phyloP scores from a whole-genome alignment of 2,113 vertebrate species.

The Erythrolamprus reginae region DNA sequence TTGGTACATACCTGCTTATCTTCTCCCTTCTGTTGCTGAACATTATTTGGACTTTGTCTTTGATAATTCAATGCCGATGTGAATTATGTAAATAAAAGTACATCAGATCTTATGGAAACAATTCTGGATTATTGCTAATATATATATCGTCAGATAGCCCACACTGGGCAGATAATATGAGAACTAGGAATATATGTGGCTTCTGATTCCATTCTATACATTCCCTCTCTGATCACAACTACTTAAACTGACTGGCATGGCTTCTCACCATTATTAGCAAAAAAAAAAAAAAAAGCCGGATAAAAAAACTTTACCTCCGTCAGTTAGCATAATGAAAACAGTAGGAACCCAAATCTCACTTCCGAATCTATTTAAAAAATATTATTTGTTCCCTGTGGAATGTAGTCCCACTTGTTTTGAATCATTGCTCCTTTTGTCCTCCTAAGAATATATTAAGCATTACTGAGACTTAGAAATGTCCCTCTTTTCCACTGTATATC shows the following conservation, averaged over 20 bases:
- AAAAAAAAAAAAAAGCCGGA: background rate
- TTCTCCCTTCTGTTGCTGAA: background rate
- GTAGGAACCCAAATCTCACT: background rate
- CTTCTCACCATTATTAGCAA: background rate
- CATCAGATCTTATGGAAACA: background rate
- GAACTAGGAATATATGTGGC: background rate
- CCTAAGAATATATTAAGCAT: background rate
- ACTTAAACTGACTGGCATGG: background rate
- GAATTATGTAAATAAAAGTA: background rate
- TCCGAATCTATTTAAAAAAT: background rate
- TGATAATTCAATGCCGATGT: background rate
- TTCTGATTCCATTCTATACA: background rate
- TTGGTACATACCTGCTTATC: background rate
- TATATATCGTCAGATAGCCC: background rate
- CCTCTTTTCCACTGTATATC: background rate
- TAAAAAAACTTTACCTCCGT: background rate
- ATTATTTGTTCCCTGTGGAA: background rate
- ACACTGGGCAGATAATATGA: background rate
- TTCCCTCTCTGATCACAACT: background rate
- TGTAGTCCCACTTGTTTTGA: background rate
- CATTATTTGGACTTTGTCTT: background rate
- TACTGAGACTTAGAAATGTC: background rate
- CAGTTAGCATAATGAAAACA: background rate
- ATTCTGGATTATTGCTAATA: background rate
- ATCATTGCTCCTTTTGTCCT: background rate